Base-by-base conservation (phyloP, 2,888 invertebrate genomes). In the Drosophila falleni region DNA sequence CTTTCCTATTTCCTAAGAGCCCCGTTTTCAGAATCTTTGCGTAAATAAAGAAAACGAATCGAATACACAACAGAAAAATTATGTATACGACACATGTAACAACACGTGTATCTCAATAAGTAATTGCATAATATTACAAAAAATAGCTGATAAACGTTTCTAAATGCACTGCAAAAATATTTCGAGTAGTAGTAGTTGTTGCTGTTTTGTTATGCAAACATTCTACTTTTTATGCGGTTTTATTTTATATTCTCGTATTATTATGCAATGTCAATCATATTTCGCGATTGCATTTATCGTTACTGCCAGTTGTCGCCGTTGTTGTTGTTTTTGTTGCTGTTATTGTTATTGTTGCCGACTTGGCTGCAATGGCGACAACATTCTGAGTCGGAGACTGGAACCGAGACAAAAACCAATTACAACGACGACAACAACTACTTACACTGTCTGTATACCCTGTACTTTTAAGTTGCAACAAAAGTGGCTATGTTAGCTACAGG, bases 211-310 rank as follows among this genome's bases (percentile, higher is more conserved):
- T 50, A 60, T 55, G 59, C 54, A 64, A 50, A 55, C 71, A 59
- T 58, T 62, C 49, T 62, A 50, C 42, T 41, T 56, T 33, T 50
- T 42, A 13, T 33, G 19, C 6, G 31, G 42, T 53, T 46, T 58
- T 59, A 56, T 58, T 66, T 42, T 37, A 16, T 35, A 37, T 44
- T 47, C 23, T 54, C 31, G 19, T 19, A 19, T 60, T 66, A 78
- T 84, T 87, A 88, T 86, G 87, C 75, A 87, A 87, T 78, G 80
- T 71, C 85, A 85, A 89, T 77, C 81, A 75, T 71, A 77, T 71
- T 74, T 70, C 44, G 80, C 83, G 72, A 71, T 82, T 76, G 68
- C 74, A 78, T 76, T 78, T 83, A 78, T 80, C 76, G 63, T 66
- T 71, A 63, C 62, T 71, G 71, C 51, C 63, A 50, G 39, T 66